Base-by-base conservation (phyloP, 1,140 invertebrate genomes). In the Penaeus japonicus region DNA sequence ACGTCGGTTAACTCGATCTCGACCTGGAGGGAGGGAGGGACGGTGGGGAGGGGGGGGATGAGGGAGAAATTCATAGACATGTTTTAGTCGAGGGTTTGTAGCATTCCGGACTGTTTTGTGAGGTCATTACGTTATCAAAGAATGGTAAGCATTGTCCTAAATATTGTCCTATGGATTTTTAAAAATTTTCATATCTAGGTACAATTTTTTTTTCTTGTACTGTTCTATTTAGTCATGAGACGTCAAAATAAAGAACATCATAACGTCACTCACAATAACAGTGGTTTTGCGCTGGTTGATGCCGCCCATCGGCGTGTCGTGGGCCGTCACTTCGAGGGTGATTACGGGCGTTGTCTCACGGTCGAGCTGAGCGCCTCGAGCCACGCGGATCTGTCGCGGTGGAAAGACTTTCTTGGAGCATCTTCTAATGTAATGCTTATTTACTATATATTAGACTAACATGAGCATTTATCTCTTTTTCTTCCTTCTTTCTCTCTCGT, bases 1-100 rank as follows among this genome's bases (percentile, higher is more conserved):
- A 96, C 95, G 92, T 97, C 96, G 0, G 96, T 91, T 4, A 97
- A 94, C 90, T 96, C 95, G 5, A 97, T 94, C 0, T 94, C 93
- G 0, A 97, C 93, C 89, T 95, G 84, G 20, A 85, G 54, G n/a
- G 73, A 53, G 27, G 53, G 39, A 39, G 20, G n/a, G 30, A 39
- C n/a, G n/a, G n/a, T n/a, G n/a, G n/a, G n/a, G n/a, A n/a, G n/a
- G n/a, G n/a, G 27, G n/a, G 81, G 57, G 17, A 59, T 54, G 5
- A 78, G 47, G 47, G n/a, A 4, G n/a, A n/a, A 39, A 7, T 39
- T 39, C 47, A 35, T 22, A 32, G 18, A 10, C 24, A 15, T 47
- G 39, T 35, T 15, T 27, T 22, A 30, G 35, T 77, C 18, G n/a
- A 39, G 47, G 54, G 39, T 3, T 35, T 54, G 39, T 0, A 10